Evolutionary conservation across 2,888 invertebrate genomes (phyloP).

Genomic region (Nezara viridula): DNA sequence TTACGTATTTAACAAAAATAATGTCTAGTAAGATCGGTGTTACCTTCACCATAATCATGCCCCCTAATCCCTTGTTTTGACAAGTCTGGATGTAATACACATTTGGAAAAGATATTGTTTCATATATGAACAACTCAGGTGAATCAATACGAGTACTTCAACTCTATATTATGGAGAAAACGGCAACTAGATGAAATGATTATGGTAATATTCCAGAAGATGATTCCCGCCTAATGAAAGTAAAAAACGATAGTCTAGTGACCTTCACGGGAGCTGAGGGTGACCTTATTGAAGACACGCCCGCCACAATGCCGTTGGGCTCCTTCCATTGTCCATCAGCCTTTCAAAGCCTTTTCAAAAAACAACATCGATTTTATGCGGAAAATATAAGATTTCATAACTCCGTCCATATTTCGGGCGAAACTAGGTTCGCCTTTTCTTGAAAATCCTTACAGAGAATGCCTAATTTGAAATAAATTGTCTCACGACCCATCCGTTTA

Average conservation of each 20-base stretch:
- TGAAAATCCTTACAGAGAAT: too few species aligned
- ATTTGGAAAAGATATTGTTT: too few species aligned
- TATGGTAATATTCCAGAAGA: background rate
- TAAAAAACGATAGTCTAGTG: background rate
- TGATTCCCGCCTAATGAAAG: background rate
- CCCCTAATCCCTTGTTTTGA: too few species aligned
- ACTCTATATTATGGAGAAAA: background rate
- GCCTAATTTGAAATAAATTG: too few species aligned
- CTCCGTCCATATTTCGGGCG: background rate
- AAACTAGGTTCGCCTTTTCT: background rate
- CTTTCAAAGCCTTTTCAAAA: background rate
- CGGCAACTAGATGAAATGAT: background rate
- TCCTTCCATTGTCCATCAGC: background rate
- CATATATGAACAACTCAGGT: too few species aligned
- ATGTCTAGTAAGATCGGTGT: too few species aligned
- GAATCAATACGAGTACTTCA: too few species aligned
- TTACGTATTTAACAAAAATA: too few species aligned
- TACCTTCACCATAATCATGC: too few species aligned
- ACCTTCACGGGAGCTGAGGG: background rate
- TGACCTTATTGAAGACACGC: background rate
- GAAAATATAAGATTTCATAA: background rate
- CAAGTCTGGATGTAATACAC: too few species aligned
- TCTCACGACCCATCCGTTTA: too few species aligned
- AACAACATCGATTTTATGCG: background rate
- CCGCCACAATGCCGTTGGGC: background rate